phyloP scores from a whole-genome alignment of 2,113 vertebrate species.

The Platichthys flesus region DNA sequence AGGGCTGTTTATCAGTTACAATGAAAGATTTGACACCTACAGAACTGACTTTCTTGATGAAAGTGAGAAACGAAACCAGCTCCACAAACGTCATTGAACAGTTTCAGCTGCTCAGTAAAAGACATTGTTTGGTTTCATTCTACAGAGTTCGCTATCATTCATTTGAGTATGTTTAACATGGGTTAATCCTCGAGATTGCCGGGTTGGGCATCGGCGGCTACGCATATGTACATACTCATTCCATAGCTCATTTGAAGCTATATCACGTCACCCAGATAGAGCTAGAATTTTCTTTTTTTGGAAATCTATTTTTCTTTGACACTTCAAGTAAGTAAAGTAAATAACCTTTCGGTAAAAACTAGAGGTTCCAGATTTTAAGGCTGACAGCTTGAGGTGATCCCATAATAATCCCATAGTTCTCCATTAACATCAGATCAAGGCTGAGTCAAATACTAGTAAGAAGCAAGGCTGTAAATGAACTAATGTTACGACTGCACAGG shows the following conservation, averaged over 20 bases:
- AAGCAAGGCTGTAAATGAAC: background rate
- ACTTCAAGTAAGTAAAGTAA: background rate
- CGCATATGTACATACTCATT: no score
- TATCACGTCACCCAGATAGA: no score
- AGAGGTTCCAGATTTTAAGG: background rate
- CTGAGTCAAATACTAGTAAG: background rate
- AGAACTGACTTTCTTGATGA: slow-evolving; percentile 11
- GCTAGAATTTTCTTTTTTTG: no score
- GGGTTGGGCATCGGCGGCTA: no score
- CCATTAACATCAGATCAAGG: background rate
- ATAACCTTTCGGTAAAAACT: no score
- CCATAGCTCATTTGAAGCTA: no score
- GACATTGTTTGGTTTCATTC: background rate
- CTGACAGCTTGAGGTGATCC: no score
- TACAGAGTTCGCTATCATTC: no score
- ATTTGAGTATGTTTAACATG: no score
- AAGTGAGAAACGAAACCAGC: slow-evolving; percentile 4
- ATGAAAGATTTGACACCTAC: slow-evolving; percentile 20
- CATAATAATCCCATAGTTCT: background rate
- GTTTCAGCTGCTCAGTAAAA: background rate
- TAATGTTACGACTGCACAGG: background rate
- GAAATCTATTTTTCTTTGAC: no score
- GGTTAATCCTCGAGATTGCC: no score
- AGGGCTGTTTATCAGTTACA: background rate
- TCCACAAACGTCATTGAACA: background rate